phyloP scores from a whole-genome alignment of 2,113 vertebrate genomes.

The Petroica traversi region DNA sequence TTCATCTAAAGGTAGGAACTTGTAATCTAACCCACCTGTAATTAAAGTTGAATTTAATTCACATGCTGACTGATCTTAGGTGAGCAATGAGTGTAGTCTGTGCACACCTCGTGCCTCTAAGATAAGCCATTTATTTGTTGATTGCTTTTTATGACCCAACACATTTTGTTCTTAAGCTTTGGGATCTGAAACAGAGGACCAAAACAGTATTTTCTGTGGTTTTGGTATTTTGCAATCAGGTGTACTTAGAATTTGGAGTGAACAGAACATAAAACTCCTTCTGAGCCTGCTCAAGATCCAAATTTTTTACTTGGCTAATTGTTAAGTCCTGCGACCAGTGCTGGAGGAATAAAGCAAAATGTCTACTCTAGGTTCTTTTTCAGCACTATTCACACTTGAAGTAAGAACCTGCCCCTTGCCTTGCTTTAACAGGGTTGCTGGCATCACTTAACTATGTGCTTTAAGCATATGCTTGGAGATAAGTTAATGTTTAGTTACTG shows the following conservation, averaged over 20 bases:
- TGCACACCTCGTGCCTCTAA: neutral
- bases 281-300: neutral
- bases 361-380: neutral
- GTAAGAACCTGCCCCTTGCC: neutral
- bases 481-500: constrained; percentile 21
- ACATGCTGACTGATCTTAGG: neutral
- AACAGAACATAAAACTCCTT: neutral
- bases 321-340: accelerated
- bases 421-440: neutral
- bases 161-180: neutral
- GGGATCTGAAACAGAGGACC: neutral
- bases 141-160: neutral
- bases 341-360: neutral
- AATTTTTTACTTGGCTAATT: neutral
- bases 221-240: neutral
- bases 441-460: neutral
- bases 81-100: neutral
- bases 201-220: neutral
- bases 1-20: neutral
- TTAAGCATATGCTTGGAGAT: neutral
- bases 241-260: neutral
- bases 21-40: neutral
- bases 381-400: neutral
- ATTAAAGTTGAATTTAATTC: constrained; percentile 1
- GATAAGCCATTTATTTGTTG: neutral